Percentiles rank a stretch among this genome's conserved stretches.
Evolutionary conservation across 2,113 vertebrate species (phyloP).

Genomic region (Urocynchramus pylzowi): DNA sequence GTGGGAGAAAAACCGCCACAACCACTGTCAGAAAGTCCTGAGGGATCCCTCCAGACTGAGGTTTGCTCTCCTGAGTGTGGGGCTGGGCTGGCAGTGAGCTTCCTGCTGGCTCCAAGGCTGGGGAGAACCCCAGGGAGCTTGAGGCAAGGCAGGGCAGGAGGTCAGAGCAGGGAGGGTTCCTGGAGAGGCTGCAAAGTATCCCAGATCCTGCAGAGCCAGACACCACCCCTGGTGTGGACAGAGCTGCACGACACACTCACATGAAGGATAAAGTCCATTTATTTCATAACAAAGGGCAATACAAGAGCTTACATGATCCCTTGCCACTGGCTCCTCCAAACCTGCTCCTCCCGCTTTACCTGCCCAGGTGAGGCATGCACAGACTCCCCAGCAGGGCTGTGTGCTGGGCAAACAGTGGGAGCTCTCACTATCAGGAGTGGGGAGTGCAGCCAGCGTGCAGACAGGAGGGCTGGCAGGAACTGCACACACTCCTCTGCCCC

Average conservation of each 20-base stretch:
- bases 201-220: not conserved
- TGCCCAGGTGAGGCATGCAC: not conserved
- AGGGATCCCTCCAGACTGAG: not conserved
- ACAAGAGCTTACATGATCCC: not conserved
- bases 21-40: not conserved
- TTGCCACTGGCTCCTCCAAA: not conserved
- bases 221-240: not conserved
- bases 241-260: fast-evolving
- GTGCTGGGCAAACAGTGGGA: fast-evolving
- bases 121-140: not conserved
- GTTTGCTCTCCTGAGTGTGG: fast-evolving
- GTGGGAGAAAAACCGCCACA: not conserved
- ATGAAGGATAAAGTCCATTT: not conserved
- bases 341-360: not conserved
- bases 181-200: not conserved
- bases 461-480: not conserved
- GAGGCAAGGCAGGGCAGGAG: not conserved
- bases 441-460: fast-evolving
- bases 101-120: fast-evolving
- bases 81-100: not conserved
- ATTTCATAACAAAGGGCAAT: not conserved
- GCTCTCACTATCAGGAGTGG: not conserved
- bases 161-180: not conserved
- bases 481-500: not conserved
- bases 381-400: fast-evolving